Evolutionary conservation across 2,888 invertebrate genomes (phyloP), one percentile per base, ranked within the genome.

Genomic region (Noctua janthe): DNA sequence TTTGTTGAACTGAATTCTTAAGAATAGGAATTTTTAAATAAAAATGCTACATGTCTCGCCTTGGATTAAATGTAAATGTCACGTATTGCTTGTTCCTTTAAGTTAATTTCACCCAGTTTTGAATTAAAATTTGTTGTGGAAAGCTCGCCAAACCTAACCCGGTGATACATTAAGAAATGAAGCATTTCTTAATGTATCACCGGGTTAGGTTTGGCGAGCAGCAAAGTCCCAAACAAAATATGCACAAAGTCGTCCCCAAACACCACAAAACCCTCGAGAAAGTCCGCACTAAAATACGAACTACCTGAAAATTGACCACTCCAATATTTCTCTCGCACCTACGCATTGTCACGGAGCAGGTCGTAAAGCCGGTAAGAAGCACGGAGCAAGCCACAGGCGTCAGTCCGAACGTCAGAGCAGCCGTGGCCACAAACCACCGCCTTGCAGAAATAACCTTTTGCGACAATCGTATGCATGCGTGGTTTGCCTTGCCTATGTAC

Each of bases 381-480:
- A 83, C 69, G 80, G 71, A 83, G 70, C 76, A 87, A 87, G 86
- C 86, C 86, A 49, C 86, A 86, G 81, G 81, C 70, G 86, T 86
- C 86, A 85, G 85, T 87, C 67, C 86, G 77, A 74, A 85, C 75
- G 89, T 89, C 89, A 82, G 78, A 73, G 71, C 90, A 89, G 89
- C 72, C 78, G 39, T 49, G 80, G 76, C 90, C 90, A 80, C 90
- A 91, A 90, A 88, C 84, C 90, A 88, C 76, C 82, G 80, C 82
- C 90, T 90, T 90, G 84, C 82, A 90, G 84, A 81, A 78, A 84
- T 81, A 87, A 84, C 89, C 90, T 89, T 90, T 90, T 88, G 86
- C 85, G 78, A 89, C 85, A 80, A 78, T 85, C 85, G 80, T 88
- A 80, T 87, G 85, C 85, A 87, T 87, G 87, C 74, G 74, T 83